Base-by-base conservation (phyloP, 2,888 invertebrate species). In the Lobophora halterata region DNA sequence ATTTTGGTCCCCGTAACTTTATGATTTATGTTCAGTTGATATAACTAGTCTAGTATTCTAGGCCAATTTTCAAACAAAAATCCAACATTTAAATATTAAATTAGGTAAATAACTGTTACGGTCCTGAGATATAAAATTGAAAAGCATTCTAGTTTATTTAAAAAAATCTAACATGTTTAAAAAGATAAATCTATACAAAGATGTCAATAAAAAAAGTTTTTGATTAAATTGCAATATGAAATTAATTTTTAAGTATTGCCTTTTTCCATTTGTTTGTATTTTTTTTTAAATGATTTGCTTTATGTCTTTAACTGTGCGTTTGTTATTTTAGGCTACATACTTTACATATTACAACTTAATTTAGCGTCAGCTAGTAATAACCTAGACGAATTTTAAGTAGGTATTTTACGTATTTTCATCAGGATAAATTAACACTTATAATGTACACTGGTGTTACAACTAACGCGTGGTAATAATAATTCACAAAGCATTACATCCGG, bases 1-100 rank as follows among this genome's bases (percentile, higher is more conserved):
- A 68, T 61, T 63, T 81, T 79, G 81, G 79, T 79, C 81, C 71
- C 80, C 74, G 65, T 62, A 67, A 65, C 70, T 70, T 71, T 62
- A 71, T 56, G 58, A 40, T 56, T 56, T 45, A 45, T 46, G 38
- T 34, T 32, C 27, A 18, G 35, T 47, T 40, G 30, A 45, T 32
- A 30, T 24, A 12, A 23, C 21, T 24, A n/a, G n/a, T n/a, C n/a
- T n/a, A n/a, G n/a, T 18, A 14, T 1, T 11, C 16, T 35, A 11
- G 19, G 25, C 19, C 17, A 20, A 21, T 21, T 31, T 20, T n/a
- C n/a, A n/a, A n/a, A n/a, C n/a, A n/a, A n/a, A n/a, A n/a, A n/a
- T n/a, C n/a, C n/a, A n/a, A n/a, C n/a, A n/a, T n/a, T n/a, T n/a
- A n/a, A n/a, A n/a, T n/a, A n/a, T n/a, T n/a, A n/a, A n/a, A n/a